Percentiles rank a stretch among this genome's conserved stretches.
Evolutionary conservation across 2,797 vertebrate species (phyloP).

Genomic region (Spondyliosoma cantharus): DNA sequence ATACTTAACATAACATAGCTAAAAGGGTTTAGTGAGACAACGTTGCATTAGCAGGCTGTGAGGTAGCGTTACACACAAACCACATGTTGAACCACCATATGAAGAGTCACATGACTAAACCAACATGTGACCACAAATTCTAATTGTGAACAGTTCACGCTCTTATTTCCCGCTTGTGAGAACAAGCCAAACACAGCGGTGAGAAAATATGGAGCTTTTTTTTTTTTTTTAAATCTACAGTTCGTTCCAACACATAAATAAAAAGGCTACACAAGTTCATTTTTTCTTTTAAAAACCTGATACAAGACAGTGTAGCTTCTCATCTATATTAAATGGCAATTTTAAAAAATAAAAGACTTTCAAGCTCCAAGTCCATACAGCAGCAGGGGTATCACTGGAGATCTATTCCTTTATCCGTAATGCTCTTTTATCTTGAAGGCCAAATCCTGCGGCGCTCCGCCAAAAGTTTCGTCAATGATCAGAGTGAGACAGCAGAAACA

Average conservation of each 20-base stretch:
- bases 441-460: constrained; percentile 5
- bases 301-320: background rate
- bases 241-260: constrained; percentile 47
- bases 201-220: background rate
- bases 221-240: constrained; percentile 2
- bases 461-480: constrained; percentile 26
- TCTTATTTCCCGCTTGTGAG: constrained; percentile 6
- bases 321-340: background rate
- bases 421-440: background rate
- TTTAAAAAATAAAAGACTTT: background rate
- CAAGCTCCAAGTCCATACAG: constrained; percentile 5
- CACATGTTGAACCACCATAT: constrained; percentile 1
- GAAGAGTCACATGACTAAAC: constrained; percentile 38
- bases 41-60: constrained; percentile 4
- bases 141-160: constrained; percentile 20
- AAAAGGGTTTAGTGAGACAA: background rate
- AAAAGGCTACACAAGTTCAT: constrained; percentile 13
- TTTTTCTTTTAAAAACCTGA: background rate
- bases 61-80: constrained; percentile 32
- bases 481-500: background rate
- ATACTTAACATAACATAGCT: background rate
- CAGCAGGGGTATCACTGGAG: constrained; percentile 7
- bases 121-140: constrained; percentile 24
- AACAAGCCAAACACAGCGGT: background rate
- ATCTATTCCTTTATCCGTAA: constrained; percentile 22